Base-by-base conservation (phyloP, 2,888 invertebrate genomes). In the Clitarchus hookeri region DNA sequence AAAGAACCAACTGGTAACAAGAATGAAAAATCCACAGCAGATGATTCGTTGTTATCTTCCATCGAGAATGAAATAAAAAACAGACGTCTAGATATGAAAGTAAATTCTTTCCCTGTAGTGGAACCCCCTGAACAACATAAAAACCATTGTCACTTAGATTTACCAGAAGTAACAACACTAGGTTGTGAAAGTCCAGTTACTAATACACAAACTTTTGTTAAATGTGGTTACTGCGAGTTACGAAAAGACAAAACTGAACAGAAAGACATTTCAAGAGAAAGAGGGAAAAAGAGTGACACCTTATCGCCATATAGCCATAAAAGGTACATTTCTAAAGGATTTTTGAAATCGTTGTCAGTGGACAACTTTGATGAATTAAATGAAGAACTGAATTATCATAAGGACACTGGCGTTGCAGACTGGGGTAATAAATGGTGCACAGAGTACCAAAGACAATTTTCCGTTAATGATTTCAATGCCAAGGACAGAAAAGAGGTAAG, bases 311-410 rank as follows among this genome's bases (percentile, higher is more conserved):
- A 65, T 65, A 23, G 65, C n/a, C 65, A 65, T 19, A 65, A n/a
- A n/a, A 65, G 65, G 65, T 65, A 65, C 65, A 65, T 65, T 65
- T 65, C 65, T 0, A 65, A 65, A 65, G 65, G 65, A 65, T 65
- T 65, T 65, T 23, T 65, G 65, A 65, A 65, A 23, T 82, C 82
- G 12, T 23, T 82, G 44, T 82, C 82, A 8, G 44, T 82, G 12
- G 44, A 82, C 44, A 82, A 82, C 44, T 82, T 82, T 36, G 82
- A 82, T 82, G 82, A 44, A 82, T 82, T 82, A 82, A 82, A 27
- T 27, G 82, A 82, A 82, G 36, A 27, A 82, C 44, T 82, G 13
- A 27, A 82, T 27, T 44, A 44, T 36, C 36, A 82, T 19, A 82
- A 27, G 44, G 44, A 12, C 23, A 82, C 12, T 44, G 36, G 26